Percentiles rank a stretch among this genome's conserved stretches.
Evolutionary conservation across 2,888 invertebrate species (phyloP).

Genomic region (Automeris io): DNA sequence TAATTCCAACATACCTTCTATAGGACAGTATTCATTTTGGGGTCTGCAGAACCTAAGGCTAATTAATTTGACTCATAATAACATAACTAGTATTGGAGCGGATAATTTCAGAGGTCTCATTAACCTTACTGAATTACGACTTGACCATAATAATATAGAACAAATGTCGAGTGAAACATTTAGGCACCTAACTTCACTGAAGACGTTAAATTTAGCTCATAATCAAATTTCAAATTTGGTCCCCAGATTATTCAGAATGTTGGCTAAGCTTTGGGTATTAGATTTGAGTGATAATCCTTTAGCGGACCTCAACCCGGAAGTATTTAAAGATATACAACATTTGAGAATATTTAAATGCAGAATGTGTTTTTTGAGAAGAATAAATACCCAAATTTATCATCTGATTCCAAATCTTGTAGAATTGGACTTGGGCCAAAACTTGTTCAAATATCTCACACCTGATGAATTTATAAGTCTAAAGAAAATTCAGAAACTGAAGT

Average conservation of each 20-base stretch:
- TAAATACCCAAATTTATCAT: slow-evolving; percentile 88
- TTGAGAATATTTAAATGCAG: slow-evolving; percentile 84
- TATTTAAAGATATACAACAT: slow-evolving; percentile 86
- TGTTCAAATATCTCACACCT: slow-evolving; percentile 83
- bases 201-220: slow-evolving; percentile 79
- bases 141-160: slow-evolving; percentile 85
- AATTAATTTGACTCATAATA: slow-evolving; percentile 84
- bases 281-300: slow-evolving; percentile 87
- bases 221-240: slow-evolving; percentile 83
- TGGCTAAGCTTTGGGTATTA: slow-evolving; percentile 82
- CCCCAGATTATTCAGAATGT: slow-evolving; percentile 84
- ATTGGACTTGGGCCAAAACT: slow-evolving; percentile 86
- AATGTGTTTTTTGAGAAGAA: slow-evolving; percentile 82
- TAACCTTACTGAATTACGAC: slow-evolving; percentile 82
- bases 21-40: slow-evolving; percentile 89
- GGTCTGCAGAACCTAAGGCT: slow-evolving; percentile 79
- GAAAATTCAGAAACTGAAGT: slow-evolving; percentile 78
- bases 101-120: slow-evolving; percentile 87
- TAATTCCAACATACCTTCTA: slow-evolving; percentile 84
- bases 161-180: slow-evolving; percentile 87
- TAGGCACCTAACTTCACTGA: slow-evolving; percentile 82
- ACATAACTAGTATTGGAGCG: slow-evolving; percentile 81
- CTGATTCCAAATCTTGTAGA: slow-evolving; percentile 83
- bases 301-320: slow-evolving; percentile 85
- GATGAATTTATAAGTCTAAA: slow-evolving; percentile 84